Evolutionary conservation across 2,888 invertebrate genomes (phyloP).

Genomic region (Tipula lateralis): DNA sequence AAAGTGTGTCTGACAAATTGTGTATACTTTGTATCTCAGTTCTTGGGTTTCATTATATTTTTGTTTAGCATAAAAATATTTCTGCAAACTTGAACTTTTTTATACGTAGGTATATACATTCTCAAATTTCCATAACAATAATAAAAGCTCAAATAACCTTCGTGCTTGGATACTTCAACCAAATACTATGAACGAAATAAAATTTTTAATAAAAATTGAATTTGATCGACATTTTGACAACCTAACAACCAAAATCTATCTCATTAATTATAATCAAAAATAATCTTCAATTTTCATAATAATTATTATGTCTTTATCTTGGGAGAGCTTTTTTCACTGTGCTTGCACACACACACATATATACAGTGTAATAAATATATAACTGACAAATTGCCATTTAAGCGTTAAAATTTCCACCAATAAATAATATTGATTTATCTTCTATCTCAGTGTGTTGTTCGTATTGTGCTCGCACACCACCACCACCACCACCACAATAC

Average conservation of each 20-base stretch:
- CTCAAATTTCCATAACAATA: neutral
- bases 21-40: neutral
- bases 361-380: neutral
- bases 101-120: too few species aligned
- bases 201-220: neutral
- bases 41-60: neutral
- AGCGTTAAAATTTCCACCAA: neutral
- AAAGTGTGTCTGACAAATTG: neutral
- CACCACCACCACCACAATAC: neutral
- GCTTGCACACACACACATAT: neutral
- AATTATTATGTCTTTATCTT: neutral
- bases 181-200: neutral
- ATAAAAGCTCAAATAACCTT: neutral
- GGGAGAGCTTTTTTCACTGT: neutral
- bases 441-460: neutral
- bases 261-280: neutral
- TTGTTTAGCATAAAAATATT: neutral
- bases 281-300: neutral
- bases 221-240: conserved; percentile 24
- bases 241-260: neutral
- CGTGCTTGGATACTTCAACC: neutral
- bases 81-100: neutral
- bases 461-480: neutral
- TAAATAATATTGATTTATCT: neutral
- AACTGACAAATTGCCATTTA: conserved; percentile 19